Evolutionary conservation across 2,888 invertebrate genomes (phyloP), one percentile per base, ranked within the genome.

Genomic region (Ichneumon xanthorius): DNA sequence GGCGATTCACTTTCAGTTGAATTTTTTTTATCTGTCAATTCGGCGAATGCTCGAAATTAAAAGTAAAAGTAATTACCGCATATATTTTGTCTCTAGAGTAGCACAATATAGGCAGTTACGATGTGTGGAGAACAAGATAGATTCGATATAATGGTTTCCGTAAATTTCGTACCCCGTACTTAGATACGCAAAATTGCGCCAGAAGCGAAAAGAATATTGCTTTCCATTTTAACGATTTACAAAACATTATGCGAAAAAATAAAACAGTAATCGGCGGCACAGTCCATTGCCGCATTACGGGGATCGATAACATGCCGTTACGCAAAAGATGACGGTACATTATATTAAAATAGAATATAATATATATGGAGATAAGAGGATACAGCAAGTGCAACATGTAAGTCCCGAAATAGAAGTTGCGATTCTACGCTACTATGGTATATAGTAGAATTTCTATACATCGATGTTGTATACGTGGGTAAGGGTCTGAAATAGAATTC

Each of bases 401-500:
- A 65, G 58, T 67, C 80, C 80, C 40, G 65, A 80, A 80, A 84
- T 84, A 84, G 72, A 48, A 72, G 65, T 72, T 61, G 75, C 75
- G 75, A 75, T 16, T 50, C 37, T 16, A 7, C 30, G 63, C 11
- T 22, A 55, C 75, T 33, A 5, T 33, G 19, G 45, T 63, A 50
- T 63, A 75, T n/a, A 63, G 16, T 11, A 40, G 16, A 30, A 26
- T 30, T 14, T 61, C 40, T 14, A 53, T 65, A 80, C 33, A 73
- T 78, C 61, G 80, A 71, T 30, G 11, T 58, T 58, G 26, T 26
- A 58, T 22, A 26, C 26, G 26, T 58, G 22, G 26, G 30, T 55
- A 73, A 33, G 16, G 30, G 68, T 58, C 73, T 9, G 78, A 84
- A 84, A 84, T 84, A 84, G 84, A 84, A 77, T 73, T 76, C 72